A percentile compares a stretch with the other conserved stretches of the same genome.
These are phyloP conservation scores for Casuarius casuarius DNA, from an alignment of 2,113 vertebrate genomes.

Conservation along the genomic window DNA sequence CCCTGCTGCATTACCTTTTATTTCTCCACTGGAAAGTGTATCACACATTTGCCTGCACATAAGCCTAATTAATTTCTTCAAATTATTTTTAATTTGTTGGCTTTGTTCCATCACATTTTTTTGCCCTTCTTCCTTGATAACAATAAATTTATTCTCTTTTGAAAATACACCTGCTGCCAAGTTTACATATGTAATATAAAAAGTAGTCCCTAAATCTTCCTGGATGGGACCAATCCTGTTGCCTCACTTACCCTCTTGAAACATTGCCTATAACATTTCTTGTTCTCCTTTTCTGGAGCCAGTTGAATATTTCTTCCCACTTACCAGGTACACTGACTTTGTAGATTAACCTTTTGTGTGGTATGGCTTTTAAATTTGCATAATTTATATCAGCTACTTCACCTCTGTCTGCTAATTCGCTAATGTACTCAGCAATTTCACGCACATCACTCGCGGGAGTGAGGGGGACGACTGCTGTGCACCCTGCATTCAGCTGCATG, in stretches of 20 bases:
- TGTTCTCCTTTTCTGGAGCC: neutral
- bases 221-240: neutral
- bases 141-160: constrained; percentile 20
- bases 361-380: constrained; percentile 28
- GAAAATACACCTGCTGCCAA: constrained; percentile 28
- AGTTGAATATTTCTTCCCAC: neutral
- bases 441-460: accelerated
- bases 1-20: constrained; percentile 25
- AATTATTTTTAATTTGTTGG: constrained; percentile 69
- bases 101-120: constrained; percentile 53
- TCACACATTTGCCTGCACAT: constrained; percentile 16
- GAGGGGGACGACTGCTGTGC: accelerated
- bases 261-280: neutral
- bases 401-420: neutral
- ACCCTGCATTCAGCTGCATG: accelerated
- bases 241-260: neutral
- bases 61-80: constrained; percentile 71
- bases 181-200: constrained; percentile 19
- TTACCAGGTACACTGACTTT: neutral
- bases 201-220: constrained; percentile 19
- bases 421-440: neutral
- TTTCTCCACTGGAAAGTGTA: constrained; percentile 41
- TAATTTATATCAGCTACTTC: neutral
- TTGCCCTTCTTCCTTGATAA: neutral
- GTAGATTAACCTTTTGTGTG: constrained; percentile 26